A percentile compares a stretch with the other conserved stretches of the same genome.
These are phyloP conservation scores for Leucania comma DNA, from an alignment of 2,888 invertebrate species.

Conservation along the genomic window DNA sequence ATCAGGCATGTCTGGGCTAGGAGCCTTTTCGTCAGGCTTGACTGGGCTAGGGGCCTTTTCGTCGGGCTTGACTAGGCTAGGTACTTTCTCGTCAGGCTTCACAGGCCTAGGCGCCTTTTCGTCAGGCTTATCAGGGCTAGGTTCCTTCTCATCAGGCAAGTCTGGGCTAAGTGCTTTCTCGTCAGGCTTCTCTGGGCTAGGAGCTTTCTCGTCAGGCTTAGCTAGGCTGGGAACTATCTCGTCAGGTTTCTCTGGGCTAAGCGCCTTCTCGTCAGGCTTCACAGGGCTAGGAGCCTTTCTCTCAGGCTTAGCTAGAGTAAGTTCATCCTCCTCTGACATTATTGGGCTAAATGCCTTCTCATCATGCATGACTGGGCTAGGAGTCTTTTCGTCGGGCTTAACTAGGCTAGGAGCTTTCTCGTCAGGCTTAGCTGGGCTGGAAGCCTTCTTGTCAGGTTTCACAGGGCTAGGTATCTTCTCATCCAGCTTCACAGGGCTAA, in stretches of 20 bases:
- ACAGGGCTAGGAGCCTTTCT: constrained; percentile 5
- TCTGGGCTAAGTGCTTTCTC: constrained; percentile 5
- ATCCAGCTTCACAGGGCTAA: neutral
- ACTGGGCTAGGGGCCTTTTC: no score
- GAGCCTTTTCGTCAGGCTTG: neutral
- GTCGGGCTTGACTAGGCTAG: neutral
- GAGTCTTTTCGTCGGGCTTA: neutral
- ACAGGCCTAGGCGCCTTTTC: no score
- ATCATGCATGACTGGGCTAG: neutral
- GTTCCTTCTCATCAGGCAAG: neutral
- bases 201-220: neutral
- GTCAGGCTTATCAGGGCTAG: neutral
- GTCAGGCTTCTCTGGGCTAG: constrained; percentile 15
- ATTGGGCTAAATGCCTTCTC: neutral
- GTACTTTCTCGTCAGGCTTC: neutral
- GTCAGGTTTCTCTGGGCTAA: neutral
- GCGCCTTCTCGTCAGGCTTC: neutral
- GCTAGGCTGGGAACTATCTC: neutral
- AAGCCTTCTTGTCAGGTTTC: neutral
- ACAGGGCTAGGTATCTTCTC: neutral
- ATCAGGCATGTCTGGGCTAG: neutral
- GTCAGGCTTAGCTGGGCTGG: fast-evolving
- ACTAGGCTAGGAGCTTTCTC: neutral
- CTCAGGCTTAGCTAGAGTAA: neutral
- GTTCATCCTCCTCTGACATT: constrained; percentile 1